Base-by-base conservation (phyloP, 23 tunicate genomes). In the Phallusia fumigata region DNA sequence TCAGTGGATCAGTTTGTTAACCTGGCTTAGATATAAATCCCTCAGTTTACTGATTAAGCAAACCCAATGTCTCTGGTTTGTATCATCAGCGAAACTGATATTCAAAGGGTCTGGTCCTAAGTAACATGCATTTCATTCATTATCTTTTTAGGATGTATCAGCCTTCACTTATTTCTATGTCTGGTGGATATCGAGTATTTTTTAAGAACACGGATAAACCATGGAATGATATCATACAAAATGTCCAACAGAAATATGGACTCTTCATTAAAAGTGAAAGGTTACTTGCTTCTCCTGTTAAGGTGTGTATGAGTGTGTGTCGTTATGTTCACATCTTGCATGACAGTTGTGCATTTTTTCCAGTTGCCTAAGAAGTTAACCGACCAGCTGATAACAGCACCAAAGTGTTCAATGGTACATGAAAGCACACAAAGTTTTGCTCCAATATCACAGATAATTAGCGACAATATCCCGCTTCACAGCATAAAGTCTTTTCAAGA, bases 111-210 rank as follows among this genome's bases (percentile, higher is more conserved):
- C n/a, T n/a, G n/a, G n/a, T n/a, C n/a, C n/a, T n/a, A n/a, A n/a
- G n/a, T n/a, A n/a, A n/a, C n/a, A n/a, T n/a, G n/a, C n/a, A n/a
- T n/a, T n/a, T n/a, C n/a, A n/a, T n/a, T n/a, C n/a, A n/a, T n/a
- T n/a, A 40, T 10, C 10, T 40, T 40, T 40, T 40, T 79, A 86
- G 90, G 52, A 86, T 79, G 79, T 89, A 84, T 36, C 88, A 89
- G 31, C 93, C 93, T 6, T 84, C 93, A 18, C 33, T 89, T 19
- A 79, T 89, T 18, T 78, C 84, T 13, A 80, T 84, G 85, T 32
- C 88, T 51, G 83, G 84, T 6, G 75, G 50, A 31, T 64, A 74
- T 35, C 74, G 35, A 80, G 80, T 64, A 24, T 84, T 80, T 58
- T 89, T 89, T 52, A 84, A 73, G 75, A 86, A 86, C 30, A 10